Evolutionary conservation across 2,888 invertebrate species (phyloP), one percentile per base, ranked within the genome.

Genomic region (Venustoraphidia nigricollis): DNA sequence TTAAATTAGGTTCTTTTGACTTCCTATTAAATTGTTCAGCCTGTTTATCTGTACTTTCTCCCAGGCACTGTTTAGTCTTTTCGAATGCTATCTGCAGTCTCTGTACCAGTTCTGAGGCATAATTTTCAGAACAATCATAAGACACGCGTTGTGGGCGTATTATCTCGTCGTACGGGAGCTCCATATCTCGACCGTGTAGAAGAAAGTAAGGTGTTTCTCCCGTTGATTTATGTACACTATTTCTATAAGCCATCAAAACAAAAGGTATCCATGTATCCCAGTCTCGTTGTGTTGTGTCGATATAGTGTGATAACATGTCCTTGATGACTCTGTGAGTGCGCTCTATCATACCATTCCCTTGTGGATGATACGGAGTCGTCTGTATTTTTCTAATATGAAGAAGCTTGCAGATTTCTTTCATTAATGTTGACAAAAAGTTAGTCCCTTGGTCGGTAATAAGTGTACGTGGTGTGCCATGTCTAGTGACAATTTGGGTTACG

Each of bases 371-470:
- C 2, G 49, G 47, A 3, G 48, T 50, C 10, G 51, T 49, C 27
- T 50, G 40, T 10, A 52, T 36, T 34, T 50, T 44, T 11, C 48
- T 36, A n/a, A 51, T 45, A 34, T 14, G 17, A 9, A 51, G 49
- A 27, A 45, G n/a, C 8, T 41, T 45, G 41, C 47, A 50, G 34
- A 44, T 11, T 36, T 50, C 35, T 36, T 36, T 39, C 8, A 54
- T 41, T 8, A 54, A 9, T 9, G 50, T 42, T 2, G 47, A 49
- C 9, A 47, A 42, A 46, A 56, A 54, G 17, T 53, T 49, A 1
- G 41, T 41, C 9, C 54, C 55, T 39, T 44, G 42, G 45, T 56
- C 55, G 6, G 54, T 48, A n/a, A 56, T n/a, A 9, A 56, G 40
- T n/a, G 37, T 27, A n/a, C 50, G 38, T 1, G 55, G 55, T 10